Evolutionary conservation across 2,888 invertebrate genomes (phyloP), one percentile per base, ranked within the genome.

Genomic region (Agrotis puta): DNA sequence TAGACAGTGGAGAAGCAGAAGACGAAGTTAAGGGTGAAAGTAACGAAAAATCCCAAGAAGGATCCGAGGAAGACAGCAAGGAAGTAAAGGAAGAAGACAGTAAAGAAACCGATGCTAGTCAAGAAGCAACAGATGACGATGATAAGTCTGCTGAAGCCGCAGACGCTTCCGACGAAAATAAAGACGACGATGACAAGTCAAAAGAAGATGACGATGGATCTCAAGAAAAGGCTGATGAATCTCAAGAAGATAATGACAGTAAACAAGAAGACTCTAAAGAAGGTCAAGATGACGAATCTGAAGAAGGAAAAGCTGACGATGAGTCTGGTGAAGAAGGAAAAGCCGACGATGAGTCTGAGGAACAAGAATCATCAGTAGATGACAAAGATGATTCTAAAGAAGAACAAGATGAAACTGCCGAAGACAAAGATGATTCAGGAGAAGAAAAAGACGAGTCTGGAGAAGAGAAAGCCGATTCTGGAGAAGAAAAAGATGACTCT

Each of bases 161-260:
- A 56, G 89, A 91, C 61, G 79, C 85, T 18, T 89, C 90, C 24
- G 83, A 84, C 67, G 91, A 92, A 81, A 84, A 53, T 50, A 83
- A 79, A 70, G 85, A 84, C 51, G 83, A 80, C 79, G 89, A 90
- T 83, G 86, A 90, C 64, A 82, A 80, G 59, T 73, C 79, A 80
- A 73, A 95, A 90, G 92, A 95, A 90, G 92, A 92, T 77, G 95
- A 93, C 79, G 94, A 94, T 87, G 92, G 92, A 89, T 94, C 95
- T 89, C 93, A 95, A 90, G 94, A 94, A 91, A 93, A 92, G 87
- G 91, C 92, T 87, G 94, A 86, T 67, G 83, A 87, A 84, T 87
- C 89, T 84, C 84, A 85, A 74, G 90, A 91, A 85, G 87, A 88
- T 51, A 82, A 85, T 58, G 78, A 68, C 18, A 71, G 68, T 57